Base-by-base conservation (phyloP, 30 jellyfish, hydroid and myxozoan species). In the Mastigias papua region DNA sequence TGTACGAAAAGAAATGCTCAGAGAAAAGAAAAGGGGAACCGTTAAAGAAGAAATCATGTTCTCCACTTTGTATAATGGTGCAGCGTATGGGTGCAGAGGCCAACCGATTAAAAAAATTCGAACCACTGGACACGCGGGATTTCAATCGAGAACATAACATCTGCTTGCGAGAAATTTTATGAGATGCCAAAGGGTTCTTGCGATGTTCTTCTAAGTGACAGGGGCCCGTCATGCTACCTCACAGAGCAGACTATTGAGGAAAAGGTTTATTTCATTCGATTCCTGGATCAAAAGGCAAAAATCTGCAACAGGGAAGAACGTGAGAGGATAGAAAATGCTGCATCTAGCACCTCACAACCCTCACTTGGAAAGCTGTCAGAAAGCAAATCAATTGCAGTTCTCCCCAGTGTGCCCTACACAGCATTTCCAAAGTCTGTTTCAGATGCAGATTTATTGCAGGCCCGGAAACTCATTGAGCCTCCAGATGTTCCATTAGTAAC, bases 181-280 rank as follows among this genome's bases (percentile, higher is more conserved):
- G 91, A 62, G 34, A 71, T 50, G 16, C 74, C 82, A 62, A 48
- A 33, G 3, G 93, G 93, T 48, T 84, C 93, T 69, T 86, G 95
- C 62, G 90, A 86, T 42, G 87, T 86, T 27, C 76, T 86, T 62
- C 26, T 19, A 33, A 61, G 89, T 32, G 90, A 73, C 60, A 73
- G 76, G 61, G 95, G 90, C 26, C 95, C 89, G 33, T 72, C 89
- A 48, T 86, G 95, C 76, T 25, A 26, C 76, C 17, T 22, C 25
- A 67, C 34, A 19, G 89, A 86, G 57, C 89, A 86, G 29, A 37
- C 73, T 23, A 37, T 34, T 61, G 95, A 83, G 58, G 73, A 86
- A 74, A 83, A 83, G n/a, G 78, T 61, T 83, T 23, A 42, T 42
- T 42, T 42, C 13, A 42, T 34, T 22, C 27, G 19, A 23, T 64